These are phyloP conservation scores for Dorcus hopei DNA, from an alignment of 2,888 invertebrate species.

Conservation along the genomic window DNA sequence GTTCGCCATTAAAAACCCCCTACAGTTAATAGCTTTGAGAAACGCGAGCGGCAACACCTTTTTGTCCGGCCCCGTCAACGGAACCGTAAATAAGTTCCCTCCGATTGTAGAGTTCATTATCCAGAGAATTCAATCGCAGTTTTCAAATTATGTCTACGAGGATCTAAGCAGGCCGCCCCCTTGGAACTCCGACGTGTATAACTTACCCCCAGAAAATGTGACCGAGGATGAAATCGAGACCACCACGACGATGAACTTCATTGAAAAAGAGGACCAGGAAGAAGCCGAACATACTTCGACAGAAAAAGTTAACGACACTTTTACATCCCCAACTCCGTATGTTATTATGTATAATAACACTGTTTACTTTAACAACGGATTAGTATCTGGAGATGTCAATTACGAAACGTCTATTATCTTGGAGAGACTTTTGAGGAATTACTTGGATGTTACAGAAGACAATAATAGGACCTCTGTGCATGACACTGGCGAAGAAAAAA, in stretches of 20 bases:
- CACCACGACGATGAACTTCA: background rate
- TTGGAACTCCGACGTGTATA: slow-evolving; percentile 38
- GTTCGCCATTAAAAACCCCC: too few species aligned
- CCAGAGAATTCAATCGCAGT: slow-evolving; percentile 66
- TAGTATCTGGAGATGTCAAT: background rate
- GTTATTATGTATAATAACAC: slow-evolving; percentile 2
- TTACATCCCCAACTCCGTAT: background rate
- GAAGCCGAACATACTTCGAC: background rate
- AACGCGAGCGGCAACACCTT: too few species aligned
- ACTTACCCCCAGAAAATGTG: slow-evolving; percentile 9
- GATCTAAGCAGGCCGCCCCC: slow-evolving; percentile 52
- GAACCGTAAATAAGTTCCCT: slow-evolving; percentile 56
- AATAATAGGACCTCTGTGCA: too few species aligned
- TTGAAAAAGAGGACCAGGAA: background rate
- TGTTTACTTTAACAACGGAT: background rate
- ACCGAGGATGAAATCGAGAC: background rate
- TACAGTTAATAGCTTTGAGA: too few species aligned
- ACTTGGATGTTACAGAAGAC: background rate
- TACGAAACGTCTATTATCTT: slow-evolving; percentile 8
- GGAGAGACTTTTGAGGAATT: background rate
- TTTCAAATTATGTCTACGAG: slow-evolving; percentile 64
- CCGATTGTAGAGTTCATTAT: slow-evolving; percentile 66
- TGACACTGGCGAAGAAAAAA: too few species aligned
- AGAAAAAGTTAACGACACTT: background rate
- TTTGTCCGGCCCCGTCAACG: slow-evolving; percentile 4